phyloP scores from a whole-genome alignment of 2,113 vertebrate genomes.

The Nothoprocta pentlandii region DNA sequence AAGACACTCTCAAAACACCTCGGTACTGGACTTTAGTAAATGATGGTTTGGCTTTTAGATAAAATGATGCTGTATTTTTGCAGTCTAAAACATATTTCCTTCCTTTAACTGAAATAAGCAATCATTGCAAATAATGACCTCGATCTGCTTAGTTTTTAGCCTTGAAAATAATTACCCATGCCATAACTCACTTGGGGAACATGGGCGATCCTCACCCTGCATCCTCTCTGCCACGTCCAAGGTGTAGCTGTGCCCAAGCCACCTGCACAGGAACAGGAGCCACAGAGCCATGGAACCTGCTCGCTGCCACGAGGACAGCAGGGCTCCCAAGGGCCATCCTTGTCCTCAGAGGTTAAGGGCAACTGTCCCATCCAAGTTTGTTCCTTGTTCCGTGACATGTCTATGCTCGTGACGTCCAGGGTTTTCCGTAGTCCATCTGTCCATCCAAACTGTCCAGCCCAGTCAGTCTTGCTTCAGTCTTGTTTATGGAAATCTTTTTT shows the following conservation, averaged over 20 bases:
- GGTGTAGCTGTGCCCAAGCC: neutral
- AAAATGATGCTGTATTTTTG: neutral
- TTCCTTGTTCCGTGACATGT: no score
- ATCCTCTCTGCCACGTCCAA: neutral
- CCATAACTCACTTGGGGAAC: neutral
- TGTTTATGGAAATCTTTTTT: neutral
- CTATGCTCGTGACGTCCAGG: no score
- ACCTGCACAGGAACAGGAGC: neutral
- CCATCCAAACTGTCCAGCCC: neutral
- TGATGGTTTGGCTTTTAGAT: neutral
- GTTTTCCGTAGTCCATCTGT: neutral
- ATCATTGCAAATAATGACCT: neutral
- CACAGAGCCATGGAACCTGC: neutral
- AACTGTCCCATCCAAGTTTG: no score
- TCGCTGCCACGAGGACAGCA: neutral
- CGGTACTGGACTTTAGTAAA: neutral
- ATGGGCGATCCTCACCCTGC: neutral
- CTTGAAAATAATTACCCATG: neutral
- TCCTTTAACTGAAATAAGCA: neutral
- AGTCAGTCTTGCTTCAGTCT: no score
- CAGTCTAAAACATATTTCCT: neutral
- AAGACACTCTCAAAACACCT: neutral
- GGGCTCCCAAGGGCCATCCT: neutral
- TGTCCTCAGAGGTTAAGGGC: neutral
- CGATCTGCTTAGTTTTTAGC: neutral